These are phyloP conservation scores for Cheumatopsyche charites DNA, from an alignment of 1,140 invertebrate genomes.

Conservation along the genomic window DNA sequence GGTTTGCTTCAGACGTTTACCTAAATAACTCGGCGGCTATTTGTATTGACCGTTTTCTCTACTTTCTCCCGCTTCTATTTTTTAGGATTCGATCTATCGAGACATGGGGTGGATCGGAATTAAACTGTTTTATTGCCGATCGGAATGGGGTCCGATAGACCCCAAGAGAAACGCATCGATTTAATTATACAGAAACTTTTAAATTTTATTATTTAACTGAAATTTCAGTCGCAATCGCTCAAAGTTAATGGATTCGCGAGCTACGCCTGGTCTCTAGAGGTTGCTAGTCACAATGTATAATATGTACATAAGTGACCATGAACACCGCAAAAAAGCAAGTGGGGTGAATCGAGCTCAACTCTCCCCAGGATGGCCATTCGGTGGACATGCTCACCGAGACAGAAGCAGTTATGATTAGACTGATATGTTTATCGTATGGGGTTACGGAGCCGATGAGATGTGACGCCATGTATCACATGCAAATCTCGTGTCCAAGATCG, in stretches of 20 bases:
- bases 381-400: slow-evolving; percentile 42
- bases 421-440: slow-evolving; percentile 46
- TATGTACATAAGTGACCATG: too few species aligned
- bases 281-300: too few species aligned
- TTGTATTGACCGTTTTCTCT: slow-evolving; percentile 42
- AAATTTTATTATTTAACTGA: too few species aligned
- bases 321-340: too few species aligned
- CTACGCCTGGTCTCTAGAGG: too few species aligned
- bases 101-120: slow-evolving; percentile 27
- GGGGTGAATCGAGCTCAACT: too few species aligned
- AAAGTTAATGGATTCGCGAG: too few species aligned
- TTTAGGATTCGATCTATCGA: slow-evolving; percentile 1
- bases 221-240: too few species aligned
- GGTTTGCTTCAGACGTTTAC: slow-evolving; percentile 19
- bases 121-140: slow-evolving; percentile 45
- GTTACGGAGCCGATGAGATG: slow-evolving; percentile 44
- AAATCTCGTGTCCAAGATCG: slow-evolving; percentile 39
- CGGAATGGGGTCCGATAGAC: slow-evolving; percentile 3
- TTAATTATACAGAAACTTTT: too few species aligned
- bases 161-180: too few species aligned
- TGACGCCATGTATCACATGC: slow-evolving; percentile 47
- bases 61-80: neutral
- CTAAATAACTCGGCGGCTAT: slow-evolving; percentile 34
- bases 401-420: slow-evolving; percentile 49
- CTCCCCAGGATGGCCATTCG: slow-evolving; percentile 28